Evolutionary conservation across 2,113 vertebrate species (phyloP), one percentile per base, ranked within the genome.

Genomic region (Microcebus jonahi): DNA sequence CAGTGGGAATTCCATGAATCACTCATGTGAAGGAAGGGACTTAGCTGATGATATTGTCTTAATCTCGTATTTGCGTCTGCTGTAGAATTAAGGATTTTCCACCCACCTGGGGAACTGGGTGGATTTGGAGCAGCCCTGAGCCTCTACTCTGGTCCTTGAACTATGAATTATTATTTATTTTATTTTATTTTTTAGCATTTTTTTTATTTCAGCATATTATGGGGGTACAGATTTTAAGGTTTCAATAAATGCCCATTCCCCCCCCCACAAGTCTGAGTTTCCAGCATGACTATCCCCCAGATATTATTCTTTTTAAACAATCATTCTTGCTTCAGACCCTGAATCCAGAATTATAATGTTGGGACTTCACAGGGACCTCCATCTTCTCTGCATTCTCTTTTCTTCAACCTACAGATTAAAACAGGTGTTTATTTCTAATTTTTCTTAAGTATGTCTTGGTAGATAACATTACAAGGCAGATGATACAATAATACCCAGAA

Each of bases 81-180:
- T 85, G 11, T 75, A 65, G 85, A 71, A 86, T 73, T 39, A 75
- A 91, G 55, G 21, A 71, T 93, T 53, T 83, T 95, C 42, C 93
- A 70, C 23, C 63, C 18, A 94, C 8, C 15, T 25, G 12, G 29
- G 23, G 12, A 91, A 73, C 5, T 75, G 42, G 86, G 27, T 8
- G 94, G 45, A 84, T 92, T 31, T 79, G 55, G 63, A 92, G 50
- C 39, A 94, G 29, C 8, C 76, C 31, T 53, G 42, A 85, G 39
- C 10, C 2, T 87, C n/a, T 39, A 50, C 1, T 50, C 48, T 85
- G n/a, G 10, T 53, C 25, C 7, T 57, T 36, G 25, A 94, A 76
- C 10, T 81, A 3, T 59, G 25, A 14, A 42, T 76, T 27, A 29
- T 63, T 27, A 48, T 36, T n/a, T 42, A 42, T 42, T 42, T 42